Conservation (phyloP, 2,113 vertebrate species). For the Camelus dromedarius region DNA sequence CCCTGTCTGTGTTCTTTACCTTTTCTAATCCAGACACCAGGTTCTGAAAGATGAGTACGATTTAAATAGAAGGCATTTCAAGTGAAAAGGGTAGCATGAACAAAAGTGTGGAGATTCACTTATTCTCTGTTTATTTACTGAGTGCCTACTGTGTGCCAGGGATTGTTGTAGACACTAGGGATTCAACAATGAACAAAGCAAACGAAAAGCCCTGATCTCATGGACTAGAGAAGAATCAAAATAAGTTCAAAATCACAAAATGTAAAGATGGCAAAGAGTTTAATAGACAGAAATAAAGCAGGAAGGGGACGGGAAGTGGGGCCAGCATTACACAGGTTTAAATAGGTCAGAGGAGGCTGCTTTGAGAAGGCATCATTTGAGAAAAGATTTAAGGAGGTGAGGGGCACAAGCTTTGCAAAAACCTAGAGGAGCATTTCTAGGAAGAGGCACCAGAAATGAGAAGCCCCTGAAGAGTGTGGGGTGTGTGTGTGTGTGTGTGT, state of each 20-base stretch:
- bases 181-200: slow-evolving; percentile 41
- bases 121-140: neutral
- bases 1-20: slow-evolving; percentile 15
- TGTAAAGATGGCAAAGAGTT: neutral
- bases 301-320: neutral
- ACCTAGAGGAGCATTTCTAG: neutral
- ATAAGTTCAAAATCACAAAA: slow-evolving; percentile 3
- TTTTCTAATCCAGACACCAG: neutral
- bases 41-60: neutral
- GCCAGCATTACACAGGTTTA: neutral
- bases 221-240: neutral
- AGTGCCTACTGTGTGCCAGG: neutral
- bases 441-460: neutral
- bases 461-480: neutral
- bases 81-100: neutral
- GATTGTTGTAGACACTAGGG: neutral
- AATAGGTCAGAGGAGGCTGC: neutral
- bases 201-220: neutral
- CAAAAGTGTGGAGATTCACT: slow-evolving; percentile 10
- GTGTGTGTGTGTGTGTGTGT: too few species aligned
- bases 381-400: neutral
- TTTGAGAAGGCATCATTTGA: neutral
- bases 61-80: slow-evolving; percentile 9
- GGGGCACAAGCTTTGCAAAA: neutral
- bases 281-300: slow-evolving; percentile 5